Evolutionary conservation across 2,797 vertebrate genomes (phyloP).

Genomic region (Botia kubotai): DNA sequence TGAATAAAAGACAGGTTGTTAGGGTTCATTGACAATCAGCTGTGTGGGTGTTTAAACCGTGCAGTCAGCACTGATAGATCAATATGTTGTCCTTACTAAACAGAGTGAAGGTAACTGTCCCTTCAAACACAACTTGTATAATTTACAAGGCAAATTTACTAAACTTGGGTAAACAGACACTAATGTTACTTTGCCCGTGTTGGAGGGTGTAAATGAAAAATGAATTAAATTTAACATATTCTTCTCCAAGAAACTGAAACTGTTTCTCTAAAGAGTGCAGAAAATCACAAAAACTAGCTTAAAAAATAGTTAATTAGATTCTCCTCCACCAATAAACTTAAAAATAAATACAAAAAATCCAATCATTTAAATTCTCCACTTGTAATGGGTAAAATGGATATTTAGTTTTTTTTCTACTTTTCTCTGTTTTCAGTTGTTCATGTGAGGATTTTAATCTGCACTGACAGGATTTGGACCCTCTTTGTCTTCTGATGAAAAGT

Average conservation of each 20-base stretch:
- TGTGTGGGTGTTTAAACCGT: neutral
- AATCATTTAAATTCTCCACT: neutral
- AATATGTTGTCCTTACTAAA: neutral
- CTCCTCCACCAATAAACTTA: too few species aligned
- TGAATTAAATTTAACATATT: neutral
- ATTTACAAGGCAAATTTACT: conserved; percentile 14
- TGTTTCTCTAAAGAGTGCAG: too few species aligned
- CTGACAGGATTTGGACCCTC: neutral
- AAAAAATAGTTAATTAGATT: too few species aligned
- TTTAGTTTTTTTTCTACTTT: too few species aligned
- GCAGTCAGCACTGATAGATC: conserved; percentile 7
- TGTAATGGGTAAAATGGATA: neutral
- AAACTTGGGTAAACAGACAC: neutral
- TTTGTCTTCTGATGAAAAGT: neutral
- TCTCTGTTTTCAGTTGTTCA: neutral
- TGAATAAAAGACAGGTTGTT: neutral
- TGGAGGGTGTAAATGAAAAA: neutral
- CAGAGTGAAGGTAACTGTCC: neutral
- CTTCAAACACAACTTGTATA: neutral
- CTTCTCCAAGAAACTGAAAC: too few species aligned
- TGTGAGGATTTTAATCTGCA: neutral
- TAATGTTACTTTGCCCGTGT: neutral
- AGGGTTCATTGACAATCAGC: neutral
- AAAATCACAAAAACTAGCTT: too few species aligned
- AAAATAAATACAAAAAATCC: too few species aligned